Base-by-base conservation (phyloP, 1,140 invertebrate genomes). In the Pissodes strobi region DNA sequence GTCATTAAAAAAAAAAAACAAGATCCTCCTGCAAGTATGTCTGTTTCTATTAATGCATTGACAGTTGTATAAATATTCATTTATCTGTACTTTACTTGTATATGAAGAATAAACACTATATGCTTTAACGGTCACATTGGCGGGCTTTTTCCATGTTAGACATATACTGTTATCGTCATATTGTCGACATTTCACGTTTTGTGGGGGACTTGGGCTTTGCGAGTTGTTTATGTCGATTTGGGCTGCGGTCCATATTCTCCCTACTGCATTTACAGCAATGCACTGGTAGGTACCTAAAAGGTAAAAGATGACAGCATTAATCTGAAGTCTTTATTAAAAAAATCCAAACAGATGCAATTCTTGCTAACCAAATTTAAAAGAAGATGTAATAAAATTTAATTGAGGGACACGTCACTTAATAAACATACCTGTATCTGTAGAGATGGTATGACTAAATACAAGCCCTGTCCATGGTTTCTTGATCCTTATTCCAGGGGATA, bases 241-340 rank as follows among this genome's bases (percentile, higher is more conserved):
- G 68, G 81, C 82, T 72, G 83, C 82, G 5, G 83, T 83, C 82
- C 87, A 88, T 63, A 81, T 80, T 72, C 81, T 83, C 30, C 89
- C 89, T 9, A 83, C 84, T 5, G 77, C 75, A 77, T 89, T 91
- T n/a, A 82, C 78, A 2, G 87, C 88, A 13, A 90, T 78, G 76
- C 90, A 92, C 75, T 92, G 89, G 76, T 92, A 92, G 52, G 90
- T 79, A 22, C 88, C 90, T 68, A 66, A 64, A 69, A 58, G 61
- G 3, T 27, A 3, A 27, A 27, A 27, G 9, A 27, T 5, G 25
- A 38, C n/a, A 19, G 13, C 9, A 41, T 13, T 45, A 4, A 45
- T 19, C 17, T 45, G 15, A n/a, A 3, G 12, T 17, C 4, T 39
- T 39, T 3, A 5, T 22, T 1, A 19, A 12, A 10, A 4, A 58